Evolutionary conservation across 2,888 invertebrate species (phyloP).

Genomic region (Chironomus riparius): DNA sequence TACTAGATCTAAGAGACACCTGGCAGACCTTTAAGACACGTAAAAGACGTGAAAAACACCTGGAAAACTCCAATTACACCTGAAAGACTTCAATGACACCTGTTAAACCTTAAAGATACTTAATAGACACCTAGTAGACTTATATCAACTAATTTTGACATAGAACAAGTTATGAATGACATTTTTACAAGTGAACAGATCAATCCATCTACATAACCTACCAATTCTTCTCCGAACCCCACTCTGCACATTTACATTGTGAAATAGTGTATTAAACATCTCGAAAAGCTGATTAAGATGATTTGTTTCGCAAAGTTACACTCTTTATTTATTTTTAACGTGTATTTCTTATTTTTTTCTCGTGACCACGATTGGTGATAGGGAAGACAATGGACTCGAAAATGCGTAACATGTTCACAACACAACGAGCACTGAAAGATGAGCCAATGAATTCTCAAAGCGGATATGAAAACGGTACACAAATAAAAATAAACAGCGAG

Average conservation of each 20-base stretch:
- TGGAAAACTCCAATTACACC: too few relatives aligned
- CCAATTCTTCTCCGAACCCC: too few relatives aligned
- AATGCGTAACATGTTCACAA: slow-evolving; percentile 25
- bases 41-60: too few relatives aligned
- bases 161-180: too few relatives aligned
- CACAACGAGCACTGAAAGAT: neutral
- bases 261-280: neutral
- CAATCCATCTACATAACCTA: too few relatives aligned
- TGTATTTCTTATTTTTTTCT: neutral
- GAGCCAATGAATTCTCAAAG: slow-evolving; percentile 8
- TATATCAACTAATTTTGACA: too few relatives aligned
- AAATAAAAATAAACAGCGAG: neutral
- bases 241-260: neutral
- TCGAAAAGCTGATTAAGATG: slow-evolving; percentile 1
- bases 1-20: too few relatives aligned
- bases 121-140: too few relatives aligned
- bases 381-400: slow-evolving; percentile 19
- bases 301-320: slow-evolving; percentile 4
- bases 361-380: slow-evolving; percentile 6
- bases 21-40: too few relatives aligned
- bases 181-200: too few relatives aligned
- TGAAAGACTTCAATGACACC: too few relatives aligned
- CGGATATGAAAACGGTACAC: slow-evolving; percentile 23
- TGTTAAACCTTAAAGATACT: too few relatives aligned
- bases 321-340: neutral